phyloP scores from a whole-genome alignment of 2,113 vertebrate species.

The Myodes glareolus region DNA sequence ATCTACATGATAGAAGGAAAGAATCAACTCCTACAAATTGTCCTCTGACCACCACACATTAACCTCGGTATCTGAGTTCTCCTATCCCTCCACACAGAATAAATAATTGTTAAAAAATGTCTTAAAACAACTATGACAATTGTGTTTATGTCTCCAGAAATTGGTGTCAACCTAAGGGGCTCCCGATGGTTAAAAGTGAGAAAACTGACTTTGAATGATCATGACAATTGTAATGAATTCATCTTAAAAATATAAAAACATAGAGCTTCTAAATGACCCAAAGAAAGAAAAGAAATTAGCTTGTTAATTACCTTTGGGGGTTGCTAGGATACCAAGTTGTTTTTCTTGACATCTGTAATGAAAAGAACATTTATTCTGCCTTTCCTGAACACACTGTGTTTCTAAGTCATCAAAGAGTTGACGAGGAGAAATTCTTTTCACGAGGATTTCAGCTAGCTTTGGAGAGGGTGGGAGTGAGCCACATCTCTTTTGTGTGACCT shows the following conservation, averaged over 20 bases:
- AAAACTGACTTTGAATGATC: not conserved
- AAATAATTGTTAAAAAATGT: not conserved
- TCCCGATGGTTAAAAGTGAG: not conserved
- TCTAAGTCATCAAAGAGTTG: conserved; percentile 46
- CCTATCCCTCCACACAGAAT: not conserved
- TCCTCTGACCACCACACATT: not conserved
- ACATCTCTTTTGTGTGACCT: not conserved
- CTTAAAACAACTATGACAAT: not conserved
- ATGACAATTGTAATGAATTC: not conserved
- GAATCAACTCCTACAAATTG: not conserved
- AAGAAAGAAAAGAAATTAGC: conserved; percentile 10
- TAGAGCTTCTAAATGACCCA: not conserved
- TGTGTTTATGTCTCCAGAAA: not conserved
- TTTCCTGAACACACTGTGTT: conserved; percentile 3
- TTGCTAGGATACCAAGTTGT: conserved; percentile 34
- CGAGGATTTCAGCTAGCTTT: conserved; percentile 23
- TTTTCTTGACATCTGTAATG: conserved; percentile 47
- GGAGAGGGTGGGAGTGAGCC: not conserved
- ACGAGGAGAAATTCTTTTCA: conserved; percentile 11
- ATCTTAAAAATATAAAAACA: not conserved
- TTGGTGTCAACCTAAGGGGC: not conserved
- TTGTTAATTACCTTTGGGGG: conserved; percentile 13
- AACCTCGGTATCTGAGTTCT: not conserved
- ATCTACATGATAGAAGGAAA: not conserved
- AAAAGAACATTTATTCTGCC: conserved; percentile 58